Evolutionary conservation across 2,113 vertebrate species (phyloP), one percentile per base, ranked within the genome.

Genomic region (Tupaia tana): DNA sequence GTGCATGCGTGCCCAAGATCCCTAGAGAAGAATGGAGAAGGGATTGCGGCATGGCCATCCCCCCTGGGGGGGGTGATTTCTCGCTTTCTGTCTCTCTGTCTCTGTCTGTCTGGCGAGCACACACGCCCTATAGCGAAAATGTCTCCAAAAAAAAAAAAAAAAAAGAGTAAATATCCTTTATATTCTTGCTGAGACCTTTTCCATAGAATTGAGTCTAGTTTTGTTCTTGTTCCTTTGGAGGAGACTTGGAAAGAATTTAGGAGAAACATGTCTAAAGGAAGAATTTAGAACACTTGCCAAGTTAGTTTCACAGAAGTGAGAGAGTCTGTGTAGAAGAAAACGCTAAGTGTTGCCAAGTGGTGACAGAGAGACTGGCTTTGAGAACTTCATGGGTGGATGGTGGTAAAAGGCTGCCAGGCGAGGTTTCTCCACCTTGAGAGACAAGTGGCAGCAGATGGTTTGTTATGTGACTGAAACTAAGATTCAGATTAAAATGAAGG

Each of bases 381-480:
- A 66, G 78, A 14, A 34, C 0, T 19, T 9, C 2, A 9, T 0
- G 27, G 27, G 73, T 18, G 7, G 9, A 2, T 12, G 63, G 7
- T 12, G 59, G 10, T 52, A 25, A 61, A 11, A 58, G 16, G 31
- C 13, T 14, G 4, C 9, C 20, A 22, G 31, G 7, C 61, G 69
- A 31, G 31, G 13, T 25, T 31, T 31, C 59, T 59, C 56, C n/a
- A 64, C 27, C 73, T 77, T 4, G n/a, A 86, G n/a, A 63, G 18
- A 86, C 22, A 25, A 61, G 52, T 6, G 24, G 79, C 52, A 34
- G n/a, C 12, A 29, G 43, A 24, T 7, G 19, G 5, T 27, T 64
- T 59, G 58, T 11, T 18, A 29, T 22, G 27, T 14, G 14, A 15
- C 52, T 20, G 5, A 27, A 69, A 75, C 58, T 43, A 43, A 43